phyloP scores from a whole-genome alignment of 2,888 invertebrate genomes.

The Barypeithes pellucidus region DNA sequence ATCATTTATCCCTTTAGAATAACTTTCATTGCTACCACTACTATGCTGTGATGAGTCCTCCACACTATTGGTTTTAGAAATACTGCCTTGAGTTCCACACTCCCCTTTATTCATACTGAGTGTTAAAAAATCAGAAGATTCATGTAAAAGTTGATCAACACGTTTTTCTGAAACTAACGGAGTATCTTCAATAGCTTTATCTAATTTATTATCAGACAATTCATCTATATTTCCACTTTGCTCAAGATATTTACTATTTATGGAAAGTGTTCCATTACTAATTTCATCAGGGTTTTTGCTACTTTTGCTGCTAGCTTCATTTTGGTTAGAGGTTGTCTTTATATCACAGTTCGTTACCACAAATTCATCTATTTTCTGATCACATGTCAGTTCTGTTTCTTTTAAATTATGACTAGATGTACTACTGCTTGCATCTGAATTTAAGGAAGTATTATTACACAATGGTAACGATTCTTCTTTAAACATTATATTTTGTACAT shows the following conservation, averaged over 20 bases:
- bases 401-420: constrained; percentile 15
- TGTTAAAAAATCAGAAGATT: not conserved
- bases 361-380: constrained; percentile 25
- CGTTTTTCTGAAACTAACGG: not conserved
- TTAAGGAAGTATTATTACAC: constrained; percentile 14
- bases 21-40: not conserved
- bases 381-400: constrained; percentile 21
- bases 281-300: constrained; percentile 11
- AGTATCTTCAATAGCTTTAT: not conserved
- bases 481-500: not conserved
- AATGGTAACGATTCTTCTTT: not conserved
- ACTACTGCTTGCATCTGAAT: constrained; percentile 4
- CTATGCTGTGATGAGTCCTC: not conserved
- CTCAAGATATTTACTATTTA: constrained; percentile 9
- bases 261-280: constrained; percentile 14
- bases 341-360: constrained; percentile 50
- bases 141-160: not conserved
- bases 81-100: not conserved
- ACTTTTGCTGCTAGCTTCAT: constrained; percentile 24
- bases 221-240: not conserved
- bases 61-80: not conserved
- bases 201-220: not conserved
- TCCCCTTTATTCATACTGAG: not conserved
- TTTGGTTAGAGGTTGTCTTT: constrained; percentile 35
- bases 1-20: not conserved